phyloP scores from a whole-genome alignment of 2,113 vertebrate genomes.

The Thunnus maccoyii region DNA sequence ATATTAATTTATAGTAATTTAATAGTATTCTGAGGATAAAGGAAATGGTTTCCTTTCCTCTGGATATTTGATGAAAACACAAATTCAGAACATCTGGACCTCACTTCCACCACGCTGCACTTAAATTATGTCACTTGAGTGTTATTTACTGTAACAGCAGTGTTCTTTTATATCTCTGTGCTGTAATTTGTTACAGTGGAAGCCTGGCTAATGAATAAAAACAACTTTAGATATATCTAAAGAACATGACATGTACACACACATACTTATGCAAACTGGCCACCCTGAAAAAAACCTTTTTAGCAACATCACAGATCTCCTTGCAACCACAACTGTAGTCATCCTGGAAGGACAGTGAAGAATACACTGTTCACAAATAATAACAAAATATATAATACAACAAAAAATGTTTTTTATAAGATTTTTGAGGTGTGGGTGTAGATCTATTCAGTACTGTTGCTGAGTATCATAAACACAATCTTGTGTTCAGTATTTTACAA shows the following conservation, averaged over 20 bases:
- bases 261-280: neutral
- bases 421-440: neutral
- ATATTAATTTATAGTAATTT: slow-evolving; percentile 4
- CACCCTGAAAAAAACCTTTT: neutral
- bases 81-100: slow-evolving; percentile 27
- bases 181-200: neutral
- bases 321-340: neutral
- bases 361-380: neutral
- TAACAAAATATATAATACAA: neutral
- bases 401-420: neutral
- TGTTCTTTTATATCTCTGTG: neutral
- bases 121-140: neutral
- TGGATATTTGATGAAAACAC: neutral
- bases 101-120: neutral
- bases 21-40: slow-evolving; percentile 5
- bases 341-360: neutral
- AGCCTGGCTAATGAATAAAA: neutral
- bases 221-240: neutral
- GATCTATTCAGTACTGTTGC: neutral
- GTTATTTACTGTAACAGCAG: neutral
- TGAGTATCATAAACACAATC: neutral
- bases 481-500: neutral
- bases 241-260: too few species aligned
- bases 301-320: neutral
- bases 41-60: slow-evolving; percentile 16